Conservation (phyloP, 2,888 invertebrate species). For the Leptopilina syphax region DNA sequence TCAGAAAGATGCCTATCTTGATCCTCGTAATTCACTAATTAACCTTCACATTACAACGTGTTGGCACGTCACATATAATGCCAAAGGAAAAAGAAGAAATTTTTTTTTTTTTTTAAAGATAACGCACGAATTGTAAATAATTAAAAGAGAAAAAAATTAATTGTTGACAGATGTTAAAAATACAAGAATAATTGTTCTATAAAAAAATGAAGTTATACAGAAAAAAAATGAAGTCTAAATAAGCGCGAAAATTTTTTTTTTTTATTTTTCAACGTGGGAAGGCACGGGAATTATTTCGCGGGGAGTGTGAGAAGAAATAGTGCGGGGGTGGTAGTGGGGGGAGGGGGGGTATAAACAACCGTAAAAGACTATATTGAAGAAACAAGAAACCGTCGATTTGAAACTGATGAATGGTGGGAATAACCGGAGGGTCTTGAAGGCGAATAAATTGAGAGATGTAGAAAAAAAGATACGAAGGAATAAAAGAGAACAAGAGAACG, state of each 20-base stretch:
- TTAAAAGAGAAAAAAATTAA: neutral
- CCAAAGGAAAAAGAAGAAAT: neutral
- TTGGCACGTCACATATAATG: slow-evolving; percentile 2
- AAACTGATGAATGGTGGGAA: slow-evolving; percentile 45
- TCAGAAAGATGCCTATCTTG: slow-evolving; percentile 19
- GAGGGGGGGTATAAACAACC: slow-evolving; percentile 36
- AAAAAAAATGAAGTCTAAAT: neutral
- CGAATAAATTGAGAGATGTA: slow-evolving; percentile 41
- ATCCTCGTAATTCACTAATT: slow-evolving; percentile 36
- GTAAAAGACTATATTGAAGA: slow-evolving; percentile 41
- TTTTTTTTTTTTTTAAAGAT: slow-evolving; percentile 11
- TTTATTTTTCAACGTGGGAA: slow-evolving; percentile 31
- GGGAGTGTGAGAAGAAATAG: neutral
- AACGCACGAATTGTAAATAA: neutral
- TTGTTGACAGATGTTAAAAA: neutral
- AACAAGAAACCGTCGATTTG: slow-evolving; percentile 33
- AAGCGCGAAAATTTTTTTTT: neutral
- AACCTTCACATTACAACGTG: slow-evolving; percentile 31
- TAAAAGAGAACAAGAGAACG: slow-evolving; percentile 39
- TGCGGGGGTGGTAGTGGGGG: neutral
- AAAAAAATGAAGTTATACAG: no score
- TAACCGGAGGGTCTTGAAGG: slow-evolving; percentile 32
- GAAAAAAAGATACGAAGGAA: slow-evolving; percentile 41
- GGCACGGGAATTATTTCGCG: neutral
- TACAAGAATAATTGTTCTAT: no score